phyloP scores from a whole-genome alignment of 2,888 invertebrate species.

The Dryocosmus kuriphilus region DNA sequence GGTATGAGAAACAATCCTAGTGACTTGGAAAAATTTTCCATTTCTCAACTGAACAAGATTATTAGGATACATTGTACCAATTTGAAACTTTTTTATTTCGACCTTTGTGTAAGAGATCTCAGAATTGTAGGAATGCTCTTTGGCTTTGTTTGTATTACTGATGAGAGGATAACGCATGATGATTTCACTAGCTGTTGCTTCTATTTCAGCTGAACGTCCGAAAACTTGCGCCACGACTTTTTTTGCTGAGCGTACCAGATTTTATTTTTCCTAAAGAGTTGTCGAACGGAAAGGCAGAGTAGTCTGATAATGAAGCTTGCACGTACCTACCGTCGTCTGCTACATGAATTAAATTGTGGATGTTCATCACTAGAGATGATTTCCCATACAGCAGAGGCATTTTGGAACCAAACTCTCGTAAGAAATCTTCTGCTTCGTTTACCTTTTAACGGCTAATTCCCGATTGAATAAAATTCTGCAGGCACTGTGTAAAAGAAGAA shows the following conservation, averaged over 20 bases:
- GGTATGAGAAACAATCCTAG: background rate
- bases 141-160: background rate
- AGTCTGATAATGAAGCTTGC: constrained; percentile 15
- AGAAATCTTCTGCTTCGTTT: constrained; percentile 9
- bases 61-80: background rate
- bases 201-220: constrained; percentile 2
- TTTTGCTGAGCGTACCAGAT: background rate
- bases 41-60: background rate
- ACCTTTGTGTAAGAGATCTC: constrained; percentile 1
- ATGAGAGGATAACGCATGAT: background rate
- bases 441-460: constrained; percentile 36
- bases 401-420: background rate
- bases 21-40: constrained; percentile 5
- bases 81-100: background rate
- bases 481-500: constrained; percentile 51
- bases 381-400: background rate
- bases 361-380: constrained; percentile 12
- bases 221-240: constrained; percentile 7
- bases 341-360: constrained; percentile 42
- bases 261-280: constrained; percentile 44
- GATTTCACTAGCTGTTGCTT: background rate
- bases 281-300: constrained; percentile 46
- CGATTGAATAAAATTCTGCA: constrained; percentile 49
- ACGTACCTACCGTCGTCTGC: constrained; percentile 41
- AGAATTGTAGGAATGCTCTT: background rate